phyloP scores from a whole-genome alignment of 2,113 vertebrate genomes.

The Charina bottae region DNA sequence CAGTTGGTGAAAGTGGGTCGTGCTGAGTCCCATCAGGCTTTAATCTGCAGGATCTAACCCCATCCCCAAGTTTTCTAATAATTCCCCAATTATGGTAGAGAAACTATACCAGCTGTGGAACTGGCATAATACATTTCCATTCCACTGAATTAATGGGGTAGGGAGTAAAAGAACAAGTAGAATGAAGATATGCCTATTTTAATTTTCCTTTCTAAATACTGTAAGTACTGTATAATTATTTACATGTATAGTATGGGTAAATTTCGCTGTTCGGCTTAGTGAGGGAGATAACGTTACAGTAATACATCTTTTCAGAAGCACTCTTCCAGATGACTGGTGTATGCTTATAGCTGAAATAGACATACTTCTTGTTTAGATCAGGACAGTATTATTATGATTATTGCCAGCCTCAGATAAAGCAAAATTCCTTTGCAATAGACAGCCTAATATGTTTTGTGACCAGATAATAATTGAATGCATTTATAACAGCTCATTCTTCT shows the following conservation, averaged over 20 bases:
- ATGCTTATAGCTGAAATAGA: neutral
- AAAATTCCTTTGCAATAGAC: neutral
- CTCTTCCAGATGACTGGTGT: neutral
- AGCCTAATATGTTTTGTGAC: neutral
- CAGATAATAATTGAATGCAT: slow-evolving; percentile 25
- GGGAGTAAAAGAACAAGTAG: neutral
- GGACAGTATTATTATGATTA: neutral
- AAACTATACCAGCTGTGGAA: neutral
- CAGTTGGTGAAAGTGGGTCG: neutral
- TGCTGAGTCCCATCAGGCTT: neutral
- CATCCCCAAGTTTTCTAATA: neutral
- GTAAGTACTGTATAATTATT: neutral
- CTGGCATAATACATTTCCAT: neutral
- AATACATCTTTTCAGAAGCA: neutral
- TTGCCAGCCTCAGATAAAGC: neutral
- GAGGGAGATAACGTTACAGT: too few species aligned
- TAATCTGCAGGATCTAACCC: neutral
- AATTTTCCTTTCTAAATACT: neutral
- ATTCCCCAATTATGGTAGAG: neutral
- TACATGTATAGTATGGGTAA: neutral
- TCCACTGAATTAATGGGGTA: neutral
- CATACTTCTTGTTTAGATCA: neutral
- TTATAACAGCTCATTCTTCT: slow-evolving; percentile 16
- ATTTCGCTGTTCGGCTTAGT: neutral
- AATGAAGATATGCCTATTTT: neutral